Evolutionary conservation across 2,113 vertebrate species (phyloP), one percentile per base, ranked within the genome.

Genomic region (Muscicapa adusta): DNA sequence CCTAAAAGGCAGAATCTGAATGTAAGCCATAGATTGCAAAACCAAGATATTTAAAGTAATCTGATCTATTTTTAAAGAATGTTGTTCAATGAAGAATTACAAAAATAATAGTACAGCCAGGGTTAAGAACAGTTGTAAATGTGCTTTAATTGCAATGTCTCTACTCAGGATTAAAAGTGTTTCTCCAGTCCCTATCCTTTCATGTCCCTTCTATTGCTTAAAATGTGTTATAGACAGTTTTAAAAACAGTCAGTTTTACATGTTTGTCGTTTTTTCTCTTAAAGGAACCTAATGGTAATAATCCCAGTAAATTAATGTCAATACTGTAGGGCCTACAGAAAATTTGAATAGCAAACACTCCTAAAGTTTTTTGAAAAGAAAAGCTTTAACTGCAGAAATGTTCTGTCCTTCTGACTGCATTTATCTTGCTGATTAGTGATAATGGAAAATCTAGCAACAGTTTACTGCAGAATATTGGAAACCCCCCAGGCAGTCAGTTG

Each of bases 371-470:
- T 87, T 79, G 4, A 50, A 89, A 89, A 83, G 10, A 66, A 76
- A 87, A 76, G 42, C 54, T 75, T 85, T 61, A 89, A 65, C 58
- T 72, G 18, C 62, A 88, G 60, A 92, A 91, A 47, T 66, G 23
- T 89, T 91, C 58, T 9, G 3, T 87, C 66, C 54, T 86, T 89
- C 71, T 82, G 77, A 85, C 71, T 94, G 74, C 81, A 79, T 94
- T 94, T 92, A 51, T 92, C 70, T 76, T 93, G 38, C 58, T 91
- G 80, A 94, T 94, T 95, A 89, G 50, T 76, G 58, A 50, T 91
- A 95, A 94, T 89, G 86, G 78, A 85, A 89, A 94, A 89, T 57
- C 58, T 89, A 89, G 78, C 71, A 85, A 89, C 78, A 89, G 66
- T 91, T 92, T 85, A 79, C 70, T 0, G 0, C n/a, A 58, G 47